Base-by-base conservation (phyloP, 1,140 invertebrate genomes). In the Apocrypta bakeri region DNA sequence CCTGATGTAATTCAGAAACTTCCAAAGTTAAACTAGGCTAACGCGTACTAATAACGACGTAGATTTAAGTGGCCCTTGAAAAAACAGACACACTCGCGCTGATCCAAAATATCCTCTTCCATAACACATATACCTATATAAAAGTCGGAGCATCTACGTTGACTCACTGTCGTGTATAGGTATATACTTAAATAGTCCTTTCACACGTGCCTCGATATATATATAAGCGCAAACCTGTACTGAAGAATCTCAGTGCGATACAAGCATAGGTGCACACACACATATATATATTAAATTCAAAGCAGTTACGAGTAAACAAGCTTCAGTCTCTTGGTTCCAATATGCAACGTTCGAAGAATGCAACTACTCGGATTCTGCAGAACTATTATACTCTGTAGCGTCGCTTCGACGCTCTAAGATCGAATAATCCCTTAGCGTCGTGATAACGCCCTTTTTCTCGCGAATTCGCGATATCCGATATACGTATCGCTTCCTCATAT, bases 391-490 rank as follows among this genome's bases (percentile, higher is more conserved):
- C 37, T n/a, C n/a, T n/a, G n/a, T n/a, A 17, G 56, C 56, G 56
- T 61, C 56, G n/a, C 17, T 17, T 61, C 56, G n/a, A 37, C n/a
- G 1, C 63, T 1, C 63, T 14, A 66, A 66, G 63, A 66, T 27
- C 24, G 27, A 24, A 79, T 48, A 77, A 68, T 12, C 75, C 68
- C 63, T 29, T 29, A 66, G 9, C 24, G 25, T 2, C 56, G 4
- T 12, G 63, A 25, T 66, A 66, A 14, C 0, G 31, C 68, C 68
- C 68, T 66, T 66, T 33, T 71, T 72, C 33, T 40, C 61, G 33
- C 8, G n/a, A 73, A 73, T 63, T 64, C 12, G 31, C 33, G 79
- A 73, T n/a, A 81, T 29, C 33, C 42, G 71, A 74, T 31, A 2
- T n/a, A n/a, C 17, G 48, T 56, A 56, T 72, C 27, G 48, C 48